Evolutionary conservation across 2,797 vertebrate species (phyloP), one percentile per base, ranked within the genome.

Genomic region (Discoglossus pictus): DNA sequence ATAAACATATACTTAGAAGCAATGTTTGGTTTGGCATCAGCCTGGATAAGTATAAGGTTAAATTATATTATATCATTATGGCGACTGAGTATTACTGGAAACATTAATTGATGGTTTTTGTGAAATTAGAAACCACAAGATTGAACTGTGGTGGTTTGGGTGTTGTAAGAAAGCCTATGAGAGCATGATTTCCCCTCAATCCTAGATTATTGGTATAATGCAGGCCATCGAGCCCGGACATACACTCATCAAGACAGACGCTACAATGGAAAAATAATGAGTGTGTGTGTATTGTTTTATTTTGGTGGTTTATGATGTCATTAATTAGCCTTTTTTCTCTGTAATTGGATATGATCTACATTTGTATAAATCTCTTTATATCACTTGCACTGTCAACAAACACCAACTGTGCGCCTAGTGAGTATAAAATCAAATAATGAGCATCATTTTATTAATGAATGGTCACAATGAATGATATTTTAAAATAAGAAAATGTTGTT

Each of bases 41-140:
- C 25, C 20, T 23, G 34, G 44, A 21, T 62, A 51, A 48, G 48
- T 50, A 48, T 39, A 18, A 20, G 46, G 8, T 31, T 47, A 66
- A 48, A 58, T 48, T 25, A 56, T 51, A 58, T 58, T 48, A 67
- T 67, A 42, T 59, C 23, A 48, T 67, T 67, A 67, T 55, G 64
- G 64, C 64, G 21, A 23, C 54, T 67, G 43, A 39, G 44, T 35
- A 43, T 68, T 68, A 59, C 65, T 44, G 65, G 65, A 68, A 68
- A 42, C 46, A 52, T 67, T 67, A 31, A 59, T 43, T 68, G 65
- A 68, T 60, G 65, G 52, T 40, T 27, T 60, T 27, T 68, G 54
- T 68, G 55, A 68, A 55, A 31, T 68, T 55, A 68, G 59, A 58
- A 42, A 68, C 65, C 65, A 25, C 65, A 68, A 40, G 55, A 60